Evolutionary conservation across 2,888 invertebrate species (phyloP), one percentile per base, ranked within the genome.

Genomic region (Drosophila neotestacea): DNA sequence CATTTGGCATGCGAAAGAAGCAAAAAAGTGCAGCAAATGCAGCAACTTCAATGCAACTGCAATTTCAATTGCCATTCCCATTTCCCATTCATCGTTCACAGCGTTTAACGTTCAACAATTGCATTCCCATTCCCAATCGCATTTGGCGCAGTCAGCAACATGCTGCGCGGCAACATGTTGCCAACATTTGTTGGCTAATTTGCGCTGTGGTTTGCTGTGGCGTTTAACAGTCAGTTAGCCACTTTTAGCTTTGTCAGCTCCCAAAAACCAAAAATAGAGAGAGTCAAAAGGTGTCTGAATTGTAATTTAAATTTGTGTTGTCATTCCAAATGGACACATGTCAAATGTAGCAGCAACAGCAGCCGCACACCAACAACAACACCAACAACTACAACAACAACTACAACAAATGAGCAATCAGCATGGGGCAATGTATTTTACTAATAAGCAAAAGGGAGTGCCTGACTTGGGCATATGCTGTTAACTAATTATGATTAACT

Each of bases 261-360:
- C 28, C 39, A 6, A 28, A 30, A 28, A 39, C 32, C 7, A 44
- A 46, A 77, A 2, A 76, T 72, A 42, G 11, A 7, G 64, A 67
- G 73, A 79, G 81, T 87, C 85, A 81, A 85, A 88, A 88, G 86
- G 81, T 88, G 75, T 64, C 47, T 38, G 56, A 59, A 50, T 47
- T 47, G 79, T 62, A 77, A 77, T 77, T 79, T 65, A 71, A 79
- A 77, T 67, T 70, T 61, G 71, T 77, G 66, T 76, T 79, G 77
- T 70, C 79, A 79, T 75, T 55, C 47, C 67, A 68, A 73, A 44
- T 73, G 69, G 58, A 76, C 76, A 78, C 60, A 52, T 75, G 76
- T 77, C 76, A 64, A 62, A 59, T 54, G 56, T 27, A 54, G 39
- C 58, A 42, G 39, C 50, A 71, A 50, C 46, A 13, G 51, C 46